Conservation (phyloP, 2,888 invertebrate species). For the Hybos culiciformis region DNA sequence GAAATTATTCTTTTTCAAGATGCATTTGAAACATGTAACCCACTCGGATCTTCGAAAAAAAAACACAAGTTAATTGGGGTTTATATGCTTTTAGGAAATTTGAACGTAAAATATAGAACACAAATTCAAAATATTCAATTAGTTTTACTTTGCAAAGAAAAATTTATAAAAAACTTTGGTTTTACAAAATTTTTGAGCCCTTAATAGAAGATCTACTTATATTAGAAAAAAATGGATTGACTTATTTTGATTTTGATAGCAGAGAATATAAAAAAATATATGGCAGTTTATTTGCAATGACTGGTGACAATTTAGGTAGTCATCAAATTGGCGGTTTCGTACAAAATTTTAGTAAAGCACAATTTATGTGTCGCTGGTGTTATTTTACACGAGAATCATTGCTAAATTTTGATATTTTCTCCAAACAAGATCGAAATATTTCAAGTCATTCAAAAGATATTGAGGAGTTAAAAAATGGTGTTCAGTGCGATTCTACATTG, state of each 20-base stretch:
- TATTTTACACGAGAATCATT: conserved; percentile 7
- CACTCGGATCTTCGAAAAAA: conserved; percentile 19
- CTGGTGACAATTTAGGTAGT: conserved; percentile 19
- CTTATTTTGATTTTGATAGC: conserved; percentile 1
- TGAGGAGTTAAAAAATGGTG: conserved; percentile 12
- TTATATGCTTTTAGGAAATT: conserved; percentile 20
- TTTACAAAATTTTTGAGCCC: conserved; percentile 15
- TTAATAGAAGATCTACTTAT: conserved; percentile 17
- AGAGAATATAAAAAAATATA: conserved; percentile 10
- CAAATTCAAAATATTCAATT: conserved; percentile 19
- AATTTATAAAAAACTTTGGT: conserved; percentile 17
- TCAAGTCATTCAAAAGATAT: too few relatives aligned
- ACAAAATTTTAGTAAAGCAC: conserved; percentile 18
- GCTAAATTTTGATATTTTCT: neutral
- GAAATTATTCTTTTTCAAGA: conserved; percentile 21
- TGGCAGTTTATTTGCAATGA: conserved; percentile 17
- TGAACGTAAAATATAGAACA: conserved; percentile 16
- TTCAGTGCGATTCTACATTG: conserved; percentile 18
- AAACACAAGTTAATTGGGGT: conserved; percentile 22
- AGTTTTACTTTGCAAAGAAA: conserved; percentile 19
- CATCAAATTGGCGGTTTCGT: conserved; percentile 21
- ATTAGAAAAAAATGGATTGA: conserved; percentile 18
- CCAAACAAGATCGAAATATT: neutral
- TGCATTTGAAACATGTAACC: conserved; percentile 23
- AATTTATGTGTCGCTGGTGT: conserved; percentile 20